These are phyloP conservation scores for Sebastes iracundus DNA, from an alignment of 2,797 vertebrate genomes.

Conservation along the genomic window DNA sequence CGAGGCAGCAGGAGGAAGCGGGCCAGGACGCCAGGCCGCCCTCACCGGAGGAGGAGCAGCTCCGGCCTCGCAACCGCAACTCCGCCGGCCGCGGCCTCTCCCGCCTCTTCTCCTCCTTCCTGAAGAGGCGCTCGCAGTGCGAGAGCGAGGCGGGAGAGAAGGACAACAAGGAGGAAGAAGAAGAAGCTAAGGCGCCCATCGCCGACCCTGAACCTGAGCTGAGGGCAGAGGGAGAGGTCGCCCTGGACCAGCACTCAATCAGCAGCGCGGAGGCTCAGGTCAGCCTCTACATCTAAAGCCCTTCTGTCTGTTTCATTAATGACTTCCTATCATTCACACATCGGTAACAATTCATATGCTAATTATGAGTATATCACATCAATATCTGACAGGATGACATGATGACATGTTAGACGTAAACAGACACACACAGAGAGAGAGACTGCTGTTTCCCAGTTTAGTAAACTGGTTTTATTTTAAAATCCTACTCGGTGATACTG, in stretches of 20 bases:
- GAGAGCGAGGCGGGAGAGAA: conserved; percentile 86
- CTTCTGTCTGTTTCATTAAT: neutral
- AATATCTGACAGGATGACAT: no score
- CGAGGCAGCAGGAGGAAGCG: conserved; percentile 79
- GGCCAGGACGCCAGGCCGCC: conserved; percentile 81
- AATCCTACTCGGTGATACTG: no score
- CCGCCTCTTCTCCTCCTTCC: conserved; percentile 93
- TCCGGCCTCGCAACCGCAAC: conserved; percentile 81
- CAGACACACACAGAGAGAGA: no score
- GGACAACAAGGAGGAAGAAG: conserved; percentile 69
- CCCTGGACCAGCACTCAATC: conserved; percentile 91
- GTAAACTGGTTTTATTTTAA: neutral
- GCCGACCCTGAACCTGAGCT: conserved; percentile 96
- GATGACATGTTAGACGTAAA: no score
- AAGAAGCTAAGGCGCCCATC: conserved; percentile 94
- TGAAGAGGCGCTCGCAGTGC: conserved; percentile 93
- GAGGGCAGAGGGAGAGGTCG: conserved; percentile 88
- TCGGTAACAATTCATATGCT: no score
- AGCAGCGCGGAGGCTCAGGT: conserved; percentile 96
- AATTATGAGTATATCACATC: no score
- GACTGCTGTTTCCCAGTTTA: neutral
- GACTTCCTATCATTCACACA: neutral
- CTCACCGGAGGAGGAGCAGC: conserved; percentile 83
- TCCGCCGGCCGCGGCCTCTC: conserved; percentile 90
- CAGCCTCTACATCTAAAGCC: conserved; percentile 26